A percentile compares a stretch with the other conserved stretches of the same genome.
These are phyloP conservation scores for Halichoeres trimaculatus DNA, from an alignment of 2,113 vertebrate species.

Conservation along the genomic window DNA sequence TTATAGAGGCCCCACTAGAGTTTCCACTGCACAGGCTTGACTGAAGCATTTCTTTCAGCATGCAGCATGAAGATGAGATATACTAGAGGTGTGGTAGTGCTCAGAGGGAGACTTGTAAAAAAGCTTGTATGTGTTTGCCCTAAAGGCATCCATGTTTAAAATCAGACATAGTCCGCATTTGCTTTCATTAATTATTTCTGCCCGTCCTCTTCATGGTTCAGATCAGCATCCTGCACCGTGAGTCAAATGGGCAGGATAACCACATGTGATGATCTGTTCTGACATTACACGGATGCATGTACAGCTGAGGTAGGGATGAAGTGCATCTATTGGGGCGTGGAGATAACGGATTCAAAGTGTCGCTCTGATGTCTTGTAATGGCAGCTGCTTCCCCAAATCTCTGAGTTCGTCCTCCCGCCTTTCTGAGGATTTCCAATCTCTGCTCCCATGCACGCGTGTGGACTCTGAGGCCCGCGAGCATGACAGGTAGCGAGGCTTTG, in stretches of 20 bases:
- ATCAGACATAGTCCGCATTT: constrained; percentile 36
- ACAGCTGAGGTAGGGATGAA: constrained; percentile 17
- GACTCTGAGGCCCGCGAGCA: constrained; percentile 50
- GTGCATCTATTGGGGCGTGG: constrained; percentile 21
- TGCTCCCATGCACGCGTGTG: constrained; percentile 60
- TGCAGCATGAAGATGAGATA: constrained; percentile 51
- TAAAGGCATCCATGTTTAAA: constrained; percentile 52
- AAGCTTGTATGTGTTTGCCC: constrained; percentile 38
- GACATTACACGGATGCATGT: constrained; percentile 12
- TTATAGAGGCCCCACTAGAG: constrained; percentile 16
- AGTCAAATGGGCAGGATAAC: constrained; percentile 13
- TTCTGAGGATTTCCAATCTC: constrained; percentile 62
- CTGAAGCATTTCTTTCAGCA: constrained; percentile 42
- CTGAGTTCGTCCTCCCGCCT: constrained; percentile 45
- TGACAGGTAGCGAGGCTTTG: constrained; percentile 68
- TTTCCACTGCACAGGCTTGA: constrained; percentile 20
- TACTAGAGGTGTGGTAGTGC: constrained; percentile 25
- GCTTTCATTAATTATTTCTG: constrained; percentile 59
- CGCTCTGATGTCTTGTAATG: constrained; percentile 40
- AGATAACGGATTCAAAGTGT: constrained; percentile 55
- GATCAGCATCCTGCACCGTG: not conserved
- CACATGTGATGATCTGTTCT: constrained; percentile 23
- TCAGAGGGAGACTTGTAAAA: constrained; percentile 20
- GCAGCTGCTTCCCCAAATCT: constrained; percentile 54
- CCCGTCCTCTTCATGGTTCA: constrained; percentile 11